Conservation (phyloP, 2,797 vertebrate species). For the Hippoglossus hippoglossus region DNA sequence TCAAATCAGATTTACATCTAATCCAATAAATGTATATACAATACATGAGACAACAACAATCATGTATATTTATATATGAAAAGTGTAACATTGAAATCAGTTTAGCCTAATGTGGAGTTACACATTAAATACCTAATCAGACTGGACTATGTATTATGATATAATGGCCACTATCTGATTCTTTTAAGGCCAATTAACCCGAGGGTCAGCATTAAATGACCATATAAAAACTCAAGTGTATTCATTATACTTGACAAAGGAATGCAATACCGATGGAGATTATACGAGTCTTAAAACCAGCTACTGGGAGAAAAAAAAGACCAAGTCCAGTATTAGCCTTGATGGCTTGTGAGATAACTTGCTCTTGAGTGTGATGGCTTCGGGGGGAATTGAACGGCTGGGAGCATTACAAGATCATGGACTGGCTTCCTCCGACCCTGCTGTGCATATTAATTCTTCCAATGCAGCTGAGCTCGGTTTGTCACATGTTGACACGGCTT, state of each 20-base stretch:
- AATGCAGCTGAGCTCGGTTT: constrained; percentile 69
- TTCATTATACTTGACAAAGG: constrained; percentile 66
- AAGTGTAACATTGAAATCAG: constrained; percentile 23
- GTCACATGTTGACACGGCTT: constrained; percentile 74
- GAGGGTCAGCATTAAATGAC: constrained; percentile 48
- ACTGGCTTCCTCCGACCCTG: constrained; percentile 50
- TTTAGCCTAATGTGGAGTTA: constrained; percentile 40
- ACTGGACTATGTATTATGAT: constrained; percentile 45
- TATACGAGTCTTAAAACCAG: constrained; percentile 47
- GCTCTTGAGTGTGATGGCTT: constrained; percentile 49
- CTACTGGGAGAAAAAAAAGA: constrained; percentile 21
- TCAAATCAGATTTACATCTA: background rate
- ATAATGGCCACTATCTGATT: constrained; percentile 50
- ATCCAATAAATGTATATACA: background rate
- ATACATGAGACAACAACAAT: background rate
- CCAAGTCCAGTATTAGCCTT: constrained; percentile 48
- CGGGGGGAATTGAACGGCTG: constrained; percentile 51
- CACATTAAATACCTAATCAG: constrained; percentile 42
- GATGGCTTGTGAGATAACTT: constrained; percentile 64
- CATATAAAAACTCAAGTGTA: constrained; percentile 48
- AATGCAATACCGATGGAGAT: constrained; percentile 40
- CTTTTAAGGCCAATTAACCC: constrained; percentile 66
- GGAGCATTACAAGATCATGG: constrained; percentile 67
- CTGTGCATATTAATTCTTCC: constrained; percentile 76
- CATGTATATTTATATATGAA: background rate